Evolutionary conservation across 2,797 vertebrate genomes (phyloP), one percentile per base, ranked within the genome.

Genomic region (Micrastur ruficollis): DNA sequence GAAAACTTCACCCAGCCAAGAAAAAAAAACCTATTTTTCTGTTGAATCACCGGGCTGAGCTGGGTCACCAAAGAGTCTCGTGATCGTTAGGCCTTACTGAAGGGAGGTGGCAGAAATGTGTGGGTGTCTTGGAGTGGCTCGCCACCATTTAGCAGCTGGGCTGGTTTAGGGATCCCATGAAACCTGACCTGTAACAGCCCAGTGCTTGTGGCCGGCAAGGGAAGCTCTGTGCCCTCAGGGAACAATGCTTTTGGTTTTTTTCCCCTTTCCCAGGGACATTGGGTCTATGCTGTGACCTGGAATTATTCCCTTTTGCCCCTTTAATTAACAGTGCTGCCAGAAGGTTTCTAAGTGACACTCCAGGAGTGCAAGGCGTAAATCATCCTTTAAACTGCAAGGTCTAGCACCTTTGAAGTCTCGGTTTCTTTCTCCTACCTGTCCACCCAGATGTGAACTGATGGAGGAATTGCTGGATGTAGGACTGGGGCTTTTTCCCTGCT

Each of bases 81-180:
- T 89, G 81, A 52, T 5, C 10, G 4, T 50, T 50, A 19, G 13
- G 6, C 27, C 55, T n/a, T 50, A 18, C 23, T 9, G 52, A 62
- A 71, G 59, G 38, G 34, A 58, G 56, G 62, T 61, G 67, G 20
- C 80, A 62, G 76, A 6, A 56, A 4, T 2, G 5, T 25, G 47
- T 29, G 88, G 17, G 14, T 89, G 81, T 6, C 19, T 15, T 11
- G 44, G 27, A 23, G 50, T 18, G 47, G 19, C 52, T 58, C 3
- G 47, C 56, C 34, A 49, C 0, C 5, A 0, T 34, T 42, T 22
- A 47, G 63, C 46, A 29, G 5, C 3, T 0, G 5, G 32, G 8
- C 12, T 18, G 61, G 34, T 62, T 74, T 42, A 47, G 75, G 74
- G 55, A 14, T 80, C n/a, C 62, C 20, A 1, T 25, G 70, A 67